phyloP scores from a whole-genome alignment of 1,140 invertebrate genomes.

The Augochlora pura region DNA sequence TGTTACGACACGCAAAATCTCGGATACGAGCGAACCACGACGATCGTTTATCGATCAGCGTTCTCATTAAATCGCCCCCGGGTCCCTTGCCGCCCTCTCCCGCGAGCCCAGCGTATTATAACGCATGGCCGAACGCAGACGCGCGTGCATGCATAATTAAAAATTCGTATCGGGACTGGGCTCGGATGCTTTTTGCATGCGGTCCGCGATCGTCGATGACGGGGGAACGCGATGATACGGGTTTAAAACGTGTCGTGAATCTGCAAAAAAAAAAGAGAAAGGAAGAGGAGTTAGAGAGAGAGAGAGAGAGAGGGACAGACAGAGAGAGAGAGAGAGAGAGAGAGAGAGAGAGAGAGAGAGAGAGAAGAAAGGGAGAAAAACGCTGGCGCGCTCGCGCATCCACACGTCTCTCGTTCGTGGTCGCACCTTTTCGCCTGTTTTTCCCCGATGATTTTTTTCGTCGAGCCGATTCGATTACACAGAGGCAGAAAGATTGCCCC shows the following conservation, averaged over 20 bases:
- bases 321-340: too few relatives aligned
- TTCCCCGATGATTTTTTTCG: too few relatives aligned
- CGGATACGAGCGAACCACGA: slow-evolving; percentile 8
- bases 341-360: too few relatives aligned
- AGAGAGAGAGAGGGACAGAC: too few relatives aligned
- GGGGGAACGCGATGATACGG: slow-evolving; percentile 19
- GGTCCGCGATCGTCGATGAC: neutral
- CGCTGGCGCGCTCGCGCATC: too few relatives aligned
- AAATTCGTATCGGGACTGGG: slow-evolving; percentile 37
- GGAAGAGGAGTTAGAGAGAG: neutral
- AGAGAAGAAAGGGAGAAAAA: too few relatives aligned
- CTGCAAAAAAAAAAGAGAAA: neutral
- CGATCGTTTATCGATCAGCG: slow-evolving; percentile 56
- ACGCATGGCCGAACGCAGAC: slow-evolving; percentile 30
- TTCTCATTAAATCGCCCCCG: slow-evolving; percentile 36
- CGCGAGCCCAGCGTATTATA: slow-evolving; percentile 25
- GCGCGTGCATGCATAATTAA: slow-evolving; percentile 55
- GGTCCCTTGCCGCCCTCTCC: neutral
- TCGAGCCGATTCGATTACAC: neutral
- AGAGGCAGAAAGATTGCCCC: neutral
- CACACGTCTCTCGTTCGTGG: too few relatives aligned
- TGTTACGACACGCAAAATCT: slow-evolving; percentile 56
- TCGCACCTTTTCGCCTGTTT: neutral
- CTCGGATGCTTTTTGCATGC: slow-evolving; percentile 29
- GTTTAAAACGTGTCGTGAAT: slow-evolving; percentile 27